A percentile compares a stretch with the other conserved stretches of the same genome.
Conservation (phyloP, 1,140 invertebrate species). For the Sipha flava region DNA sequence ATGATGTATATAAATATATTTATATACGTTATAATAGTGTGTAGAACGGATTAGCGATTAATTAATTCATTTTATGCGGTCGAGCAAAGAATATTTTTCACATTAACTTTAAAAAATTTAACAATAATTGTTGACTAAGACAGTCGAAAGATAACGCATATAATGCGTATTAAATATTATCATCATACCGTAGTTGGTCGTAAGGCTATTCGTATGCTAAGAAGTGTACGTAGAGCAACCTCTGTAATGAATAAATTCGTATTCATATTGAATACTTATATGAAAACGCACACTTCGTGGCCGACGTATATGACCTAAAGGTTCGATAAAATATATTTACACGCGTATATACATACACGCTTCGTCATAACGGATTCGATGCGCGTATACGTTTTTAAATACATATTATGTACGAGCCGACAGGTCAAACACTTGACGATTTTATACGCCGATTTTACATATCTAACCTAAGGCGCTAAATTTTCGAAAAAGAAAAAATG, state of each 20-base stretch:
- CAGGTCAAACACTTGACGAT: not conserved
- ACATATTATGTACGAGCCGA: too few species aligned
- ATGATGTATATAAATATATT: too few species aligned
- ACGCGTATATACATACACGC: too few species aligned
- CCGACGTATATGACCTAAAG: not conserved
- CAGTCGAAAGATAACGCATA: too few species aligned
- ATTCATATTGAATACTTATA: not conserved
- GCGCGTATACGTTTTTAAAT: too few species aligned
- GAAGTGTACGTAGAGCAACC: not conserved
- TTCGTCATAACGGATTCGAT: too few species aligned
- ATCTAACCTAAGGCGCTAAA: not conserved
- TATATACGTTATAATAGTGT: too few species aligned
- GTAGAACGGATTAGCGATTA: not conserved
- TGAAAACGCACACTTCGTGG: not conserved
- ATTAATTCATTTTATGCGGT: not conserved
- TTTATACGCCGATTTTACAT: not conserved
- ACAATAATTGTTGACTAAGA: too few species aligned
- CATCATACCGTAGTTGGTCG: not conserved
- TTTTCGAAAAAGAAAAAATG: too few species aligned
- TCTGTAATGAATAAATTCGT: not conserved
- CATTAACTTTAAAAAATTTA: not conserved
- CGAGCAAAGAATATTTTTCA: not conserved
- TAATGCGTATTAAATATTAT: conserved; percentile 5
- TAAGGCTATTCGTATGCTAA: not conserved
- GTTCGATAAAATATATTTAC: not conserved